Evolutionary conservation across 2,113 vertebrate species (phyloP).

Genomic region (Etheostoma cragini): DNA sequence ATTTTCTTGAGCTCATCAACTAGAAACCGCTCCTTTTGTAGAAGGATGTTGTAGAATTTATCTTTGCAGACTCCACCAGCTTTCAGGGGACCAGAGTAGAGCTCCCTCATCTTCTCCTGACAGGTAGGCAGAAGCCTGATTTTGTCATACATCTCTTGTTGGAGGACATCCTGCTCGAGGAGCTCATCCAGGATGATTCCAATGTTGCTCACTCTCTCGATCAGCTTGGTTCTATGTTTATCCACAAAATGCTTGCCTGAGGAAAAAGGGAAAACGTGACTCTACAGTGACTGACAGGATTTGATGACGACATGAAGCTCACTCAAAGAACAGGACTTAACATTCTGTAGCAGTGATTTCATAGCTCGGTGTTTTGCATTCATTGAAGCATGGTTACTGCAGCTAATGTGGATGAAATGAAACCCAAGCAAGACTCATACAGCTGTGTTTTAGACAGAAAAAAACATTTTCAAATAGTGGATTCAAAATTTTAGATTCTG

Average conservation of each 20-base stretch:
- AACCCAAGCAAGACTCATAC: background rate
- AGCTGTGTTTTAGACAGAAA: background rate
- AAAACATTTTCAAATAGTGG: background rate
- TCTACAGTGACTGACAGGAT: background rate
- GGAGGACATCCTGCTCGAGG: accelerated
- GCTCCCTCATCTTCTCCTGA: background rate
- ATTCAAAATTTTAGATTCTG: background rate
- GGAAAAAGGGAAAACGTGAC: background rate
- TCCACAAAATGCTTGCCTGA: slow-evolving; percentile 67
- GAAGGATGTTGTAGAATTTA: slow-evolving; percentile 22
- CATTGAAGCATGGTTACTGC: background rate
- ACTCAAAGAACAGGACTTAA: background rate
- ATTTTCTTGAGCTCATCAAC: slow-evolving; percentile 9
- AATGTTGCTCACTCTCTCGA: slow-evolving; percentile 16
- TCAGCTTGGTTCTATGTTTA: background rate
- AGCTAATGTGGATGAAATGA: background rate
- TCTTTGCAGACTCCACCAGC: background rate
- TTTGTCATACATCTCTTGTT: background rate
- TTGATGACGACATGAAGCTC: background rate
- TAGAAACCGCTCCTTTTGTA: background rate
- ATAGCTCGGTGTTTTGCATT: background rate
- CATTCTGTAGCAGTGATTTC: background rate
- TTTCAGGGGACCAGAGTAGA: background rate
- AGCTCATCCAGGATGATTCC: slow-evolving; percentile 68
- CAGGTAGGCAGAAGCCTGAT: accelerated